Conservation (phyloP, 2,797 vertebrate species). For the Callimico goeldii region DNA sequence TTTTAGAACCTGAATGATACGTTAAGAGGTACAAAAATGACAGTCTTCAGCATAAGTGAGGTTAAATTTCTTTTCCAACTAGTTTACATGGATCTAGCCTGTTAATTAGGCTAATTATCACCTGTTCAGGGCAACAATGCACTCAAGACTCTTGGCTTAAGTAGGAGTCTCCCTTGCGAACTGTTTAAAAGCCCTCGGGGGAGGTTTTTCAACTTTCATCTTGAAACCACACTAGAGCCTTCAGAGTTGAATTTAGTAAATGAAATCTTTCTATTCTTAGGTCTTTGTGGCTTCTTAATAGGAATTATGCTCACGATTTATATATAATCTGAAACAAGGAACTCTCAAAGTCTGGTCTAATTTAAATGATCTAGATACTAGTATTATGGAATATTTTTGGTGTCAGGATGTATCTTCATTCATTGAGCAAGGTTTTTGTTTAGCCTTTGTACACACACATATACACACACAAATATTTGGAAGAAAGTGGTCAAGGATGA, state of each 20-base stretch:
- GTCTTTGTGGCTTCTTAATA: neutral
- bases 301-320: neutral
- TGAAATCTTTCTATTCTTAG: neutral
- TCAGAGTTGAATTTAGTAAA: neutral
- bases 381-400: neutral
- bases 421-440: neutral
- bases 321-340: neutral
- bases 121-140: conserved; percentile 50
- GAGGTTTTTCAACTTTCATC: neutral
- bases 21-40: conserved; percentile 8
- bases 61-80: conserved; percentile 64
- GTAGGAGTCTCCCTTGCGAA: neutral
- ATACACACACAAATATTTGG: neutral
- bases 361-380: neutral
- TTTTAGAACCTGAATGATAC: conserved; percentile 36
- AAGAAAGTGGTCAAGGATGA: neutral
- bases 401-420: neutral
- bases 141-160: conserved; percentile 10
- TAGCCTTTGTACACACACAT: neutral
- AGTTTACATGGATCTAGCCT: conserved; percentile 49
- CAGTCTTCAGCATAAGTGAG: neutral
- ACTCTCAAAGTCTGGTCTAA: neutral
- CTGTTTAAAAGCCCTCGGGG: neutral
- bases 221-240: neutral
- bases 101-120: conserved; percentile 65